Evolutionary conservation across 2,888 invertebrate genomes (phyloP).

Genomic region (Dryocosmus kuriphilus): DNA sequence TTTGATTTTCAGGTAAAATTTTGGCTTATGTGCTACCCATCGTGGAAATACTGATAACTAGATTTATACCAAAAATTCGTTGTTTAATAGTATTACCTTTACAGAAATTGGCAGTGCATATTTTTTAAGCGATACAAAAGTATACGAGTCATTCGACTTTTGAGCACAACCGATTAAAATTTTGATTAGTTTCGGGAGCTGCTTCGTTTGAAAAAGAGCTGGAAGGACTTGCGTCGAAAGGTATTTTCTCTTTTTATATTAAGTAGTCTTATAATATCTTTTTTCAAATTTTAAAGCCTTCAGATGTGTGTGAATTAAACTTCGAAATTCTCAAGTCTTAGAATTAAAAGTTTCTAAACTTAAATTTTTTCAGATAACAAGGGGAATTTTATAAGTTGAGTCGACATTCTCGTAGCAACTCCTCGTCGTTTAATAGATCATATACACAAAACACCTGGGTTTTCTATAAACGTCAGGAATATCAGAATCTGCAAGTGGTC

Average conservation of each 20-base stretch:
- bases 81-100: conserved; percentile 96
- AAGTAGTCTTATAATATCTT: too few relatives aligned
- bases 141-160: conserved; percentile 79
- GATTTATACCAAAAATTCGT: conserved; percentile 84
- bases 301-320: too few relatives aligned
- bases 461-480: conserved; percentile 84
- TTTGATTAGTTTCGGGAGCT: conserved; percentile 85
- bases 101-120: conserved; percentile 93
- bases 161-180: conserved; percentile 83
- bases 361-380: conserved; percentile 80
- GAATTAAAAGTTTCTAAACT: too few relatives aligned
- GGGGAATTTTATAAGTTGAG: conserved; percentile 77
- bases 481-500: too few relatives aligned
- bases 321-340: too few relatives aligned
- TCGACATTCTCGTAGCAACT: conserved; percentile 94
- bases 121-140: conserved; percentile 88
- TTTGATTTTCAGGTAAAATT: conserved; percentile 83
- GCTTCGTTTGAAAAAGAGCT: conserved; percentile 85
- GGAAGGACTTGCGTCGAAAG: conserved; percentile 73
- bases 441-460: conserved; percentile 89
- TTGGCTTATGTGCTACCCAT: conserved; percentile 95
- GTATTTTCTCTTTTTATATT: conserved; percentile 39
- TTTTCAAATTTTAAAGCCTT: too few relatives aligned
- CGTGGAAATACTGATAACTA: conserved; percentile 82
- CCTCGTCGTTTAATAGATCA: conserved; percentile 96